Percentiles rank a stretch among this genome's conserved stretches.
These are phyloP conservation scores for Atta texana DNA, from an alignment of 1,140 invertebrate species.

Conservation along the genomic window DNA sequence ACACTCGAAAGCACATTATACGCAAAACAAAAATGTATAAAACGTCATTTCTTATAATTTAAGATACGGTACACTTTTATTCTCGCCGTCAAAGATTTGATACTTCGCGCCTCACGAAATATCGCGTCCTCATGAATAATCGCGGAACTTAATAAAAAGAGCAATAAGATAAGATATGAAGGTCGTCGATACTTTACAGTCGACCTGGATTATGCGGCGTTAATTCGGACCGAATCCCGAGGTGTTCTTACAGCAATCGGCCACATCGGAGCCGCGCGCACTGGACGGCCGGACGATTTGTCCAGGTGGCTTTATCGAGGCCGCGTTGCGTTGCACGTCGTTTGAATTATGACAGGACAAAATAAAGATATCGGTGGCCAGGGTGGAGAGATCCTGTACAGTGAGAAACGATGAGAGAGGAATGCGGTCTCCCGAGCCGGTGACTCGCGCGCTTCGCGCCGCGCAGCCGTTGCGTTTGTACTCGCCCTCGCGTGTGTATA, in stretches of 20 bases:
- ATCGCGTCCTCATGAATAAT: conserved; percentile 34
- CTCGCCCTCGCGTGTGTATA: neutral
- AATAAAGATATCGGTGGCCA: conserved; percentile 71
- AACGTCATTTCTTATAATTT: neutral
- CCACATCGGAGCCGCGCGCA: conserved; percentile 8
- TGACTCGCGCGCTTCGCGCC: conserved; percentile 19
- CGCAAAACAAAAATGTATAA: neutral
- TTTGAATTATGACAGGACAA: conserved; percentile 73
- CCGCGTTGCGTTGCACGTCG: conserved; percentile 52
- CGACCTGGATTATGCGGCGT: conserved; percentile 42
- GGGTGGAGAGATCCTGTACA: conserved; percentile 19
- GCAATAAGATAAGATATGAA: neutral
- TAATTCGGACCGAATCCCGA: conserved; percentile 44
- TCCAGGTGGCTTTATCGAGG: conserved; percentile 61
- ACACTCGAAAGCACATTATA: neutral
- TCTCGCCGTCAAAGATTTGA: neutral
- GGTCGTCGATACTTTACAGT: conserved; percentile 48
- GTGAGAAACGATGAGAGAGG: conserved; percentile 73
- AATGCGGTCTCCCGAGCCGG: conserved; percentile 68
- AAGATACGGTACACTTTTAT: neutral
- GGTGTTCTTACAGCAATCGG: conserved; percentile 22
- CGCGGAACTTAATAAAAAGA: conserved; percentile 6
- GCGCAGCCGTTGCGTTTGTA: neutral
- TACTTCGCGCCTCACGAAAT: conserved; percentile 3
- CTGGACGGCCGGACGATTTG: conserved; percentile 52